phyloP scores from a whole-genome alignment of 1,140 invertebrate genomes.

The Uloborus diversus region DNA sequence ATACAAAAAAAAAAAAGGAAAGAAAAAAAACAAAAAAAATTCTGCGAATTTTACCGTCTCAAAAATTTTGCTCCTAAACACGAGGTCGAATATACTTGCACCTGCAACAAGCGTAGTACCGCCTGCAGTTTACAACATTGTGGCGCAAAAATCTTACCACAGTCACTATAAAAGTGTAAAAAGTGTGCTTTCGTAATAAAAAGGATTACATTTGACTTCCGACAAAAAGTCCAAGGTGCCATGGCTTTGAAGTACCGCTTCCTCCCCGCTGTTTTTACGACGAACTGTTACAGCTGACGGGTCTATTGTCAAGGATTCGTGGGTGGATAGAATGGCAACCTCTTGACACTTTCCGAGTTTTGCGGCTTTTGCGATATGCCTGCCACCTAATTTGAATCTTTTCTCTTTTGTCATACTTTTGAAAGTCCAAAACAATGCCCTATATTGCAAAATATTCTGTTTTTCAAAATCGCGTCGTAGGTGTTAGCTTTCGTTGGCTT shows the following conservation, averaged over 20 bases:
- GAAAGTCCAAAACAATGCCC: too few species aligned
- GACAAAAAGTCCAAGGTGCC: constrained; percentile 24
- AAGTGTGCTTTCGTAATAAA: constrained; percentile 14
- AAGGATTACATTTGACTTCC: constrained; percentile 35
- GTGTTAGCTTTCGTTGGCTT: too few species aligned
- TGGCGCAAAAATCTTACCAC: background rate
- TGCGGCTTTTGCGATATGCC: too few species aligned
- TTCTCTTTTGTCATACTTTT: too few species aligned
- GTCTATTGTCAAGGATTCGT: too few species aligned
- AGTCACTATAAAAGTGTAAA: constrained; percentile 8
- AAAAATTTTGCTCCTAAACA: background rate
- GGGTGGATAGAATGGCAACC: background rate
- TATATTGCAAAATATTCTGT: too few species aligned
- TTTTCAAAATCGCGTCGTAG: too few species aligned
- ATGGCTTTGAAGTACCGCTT: constrained; percentile 8
- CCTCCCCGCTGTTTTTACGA: constrained; percentile 13
- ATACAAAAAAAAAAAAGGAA: too few species aligned
- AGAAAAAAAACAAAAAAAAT: background rate
- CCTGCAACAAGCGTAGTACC: constrained; percentile 26
- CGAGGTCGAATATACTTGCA: background rate
- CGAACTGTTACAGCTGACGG: background rate
- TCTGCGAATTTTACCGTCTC: background rate
- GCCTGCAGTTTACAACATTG: constrained; percentile 32
- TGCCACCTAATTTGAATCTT: too few species aligned
- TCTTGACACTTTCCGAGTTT: background rate